A percentile compares a stretch with the other conserved stretches of the same genome.
Conservation (phyloP, 1,140 invertebrate genomes). For the Drosophila biarmipes region DNA sequence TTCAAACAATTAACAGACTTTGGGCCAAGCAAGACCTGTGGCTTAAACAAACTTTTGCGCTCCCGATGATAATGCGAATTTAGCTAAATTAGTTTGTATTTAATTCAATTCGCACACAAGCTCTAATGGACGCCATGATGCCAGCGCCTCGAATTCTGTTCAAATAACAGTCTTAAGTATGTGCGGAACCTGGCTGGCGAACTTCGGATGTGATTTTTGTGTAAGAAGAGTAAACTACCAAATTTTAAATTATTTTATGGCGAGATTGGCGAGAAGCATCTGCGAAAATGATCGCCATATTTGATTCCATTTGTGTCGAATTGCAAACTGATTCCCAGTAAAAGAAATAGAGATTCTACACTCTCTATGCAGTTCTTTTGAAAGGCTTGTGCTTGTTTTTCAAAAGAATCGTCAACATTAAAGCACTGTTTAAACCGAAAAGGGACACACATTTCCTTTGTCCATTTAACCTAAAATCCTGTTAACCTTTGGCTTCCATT, state of each 20-base stretch:
- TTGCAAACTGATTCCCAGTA: conserved; percentile 13
- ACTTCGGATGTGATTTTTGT: neutral
- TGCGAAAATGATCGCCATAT: conserved; percentile 1
- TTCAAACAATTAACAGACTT: conserved; percentile 40
- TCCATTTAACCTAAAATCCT: conserved; percentile 9
- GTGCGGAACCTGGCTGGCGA: neutral
- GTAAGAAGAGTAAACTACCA: conserved; percentile 7
- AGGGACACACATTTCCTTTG: neutral
- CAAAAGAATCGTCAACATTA: neutral
- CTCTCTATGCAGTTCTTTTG: neutral
- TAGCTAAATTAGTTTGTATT: conserved; percentile 73
- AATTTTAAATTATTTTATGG: conserved; percentile 7
- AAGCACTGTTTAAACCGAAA: neutral
- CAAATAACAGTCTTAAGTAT: conserved; percentile 49
- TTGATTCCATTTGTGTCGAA: neutral
- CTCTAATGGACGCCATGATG: conserved; percentile 53
- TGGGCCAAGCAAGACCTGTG: conserved; percentile 20
- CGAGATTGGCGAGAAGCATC: conserved; percentile 4
- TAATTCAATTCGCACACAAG: conserved; percentile 70
- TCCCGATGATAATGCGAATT: conserved; percentile 51
- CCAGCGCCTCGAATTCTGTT: conserved; percentile 27
- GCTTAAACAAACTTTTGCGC: conserved; percentile 25
- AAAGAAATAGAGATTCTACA: neutral
- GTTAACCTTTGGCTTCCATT: conserved; percentile 16
- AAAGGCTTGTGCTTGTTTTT: neutral